A percentile compares a stretch with the other conserved stretches of the same genome.
These are phyloP conservation scores for Coptodon rendalli DNA, from an alignment of 2,113 vertebrate species.

Conservation along the genomic window DNA sequence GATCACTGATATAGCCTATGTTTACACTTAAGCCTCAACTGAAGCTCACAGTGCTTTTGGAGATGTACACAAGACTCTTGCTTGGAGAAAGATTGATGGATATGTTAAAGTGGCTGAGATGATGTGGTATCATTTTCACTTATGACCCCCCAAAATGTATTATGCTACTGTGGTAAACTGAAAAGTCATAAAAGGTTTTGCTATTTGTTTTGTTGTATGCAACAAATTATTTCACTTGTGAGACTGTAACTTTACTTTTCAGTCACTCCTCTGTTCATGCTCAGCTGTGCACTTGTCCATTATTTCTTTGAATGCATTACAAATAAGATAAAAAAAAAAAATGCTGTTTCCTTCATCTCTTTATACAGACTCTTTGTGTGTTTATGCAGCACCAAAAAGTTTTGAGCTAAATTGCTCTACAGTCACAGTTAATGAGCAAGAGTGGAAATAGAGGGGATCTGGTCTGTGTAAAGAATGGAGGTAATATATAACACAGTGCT, in stretches of 20 bases:
- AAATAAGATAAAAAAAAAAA: neutral
- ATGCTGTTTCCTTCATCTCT: neutral
- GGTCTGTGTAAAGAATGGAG: neutral
- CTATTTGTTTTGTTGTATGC: neutral
- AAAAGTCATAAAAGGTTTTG: neutral
- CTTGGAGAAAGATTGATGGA: neutral
- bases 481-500: conserved; percentile 23
- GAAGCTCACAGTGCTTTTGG: conserved; percentile 30
- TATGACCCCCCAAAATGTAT: neutral
- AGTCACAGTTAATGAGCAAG: neutral
- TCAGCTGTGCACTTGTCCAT: neutral
- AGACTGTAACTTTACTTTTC: neutral
- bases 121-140: neutral
- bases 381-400: neutral
- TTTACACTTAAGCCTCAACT: conserved; percentile 57
- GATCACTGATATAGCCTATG: conserved; percentile 52
- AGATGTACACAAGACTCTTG: neutral
- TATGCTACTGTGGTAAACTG: neutral
- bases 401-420: neutral
- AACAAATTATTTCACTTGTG: neutral
- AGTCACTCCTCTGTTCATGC: neutral
- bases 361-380: neutral
- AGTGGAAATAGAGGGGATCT: neutral
- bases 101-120: neutral
- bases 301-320: neutral